These are phyloP conservation scores for Chymomyza procnemis DNA, from an alignment of 2,888 invertebrate genomes.

Conservation along the genomic window DNA sequence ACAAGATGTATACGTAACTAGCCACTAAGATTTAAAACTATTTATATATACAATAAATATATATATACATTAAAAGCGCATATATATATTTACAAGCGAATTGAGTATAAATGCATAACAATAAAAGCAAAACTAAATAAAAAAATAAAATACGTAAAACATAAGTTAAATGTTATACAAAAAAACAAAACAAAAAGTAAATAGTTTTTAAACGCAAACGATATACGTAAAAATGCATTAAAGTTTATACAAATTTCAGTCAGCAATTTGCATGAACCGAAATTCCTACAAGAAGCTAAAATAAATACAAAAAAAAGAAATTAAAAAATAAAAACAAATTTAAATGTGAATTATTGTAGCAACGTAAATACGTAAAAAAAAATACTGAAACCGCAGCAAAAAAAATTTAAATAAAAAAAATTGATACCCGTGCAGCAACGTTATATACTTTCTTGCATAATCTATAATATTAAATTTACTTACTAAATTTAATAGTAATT, in stretches of 20 bases:
- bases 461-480: slow-evolving; percentile 52
- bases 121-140: slow-evolving; percentile 32
- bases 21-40: slow-evolving; percentile 62
- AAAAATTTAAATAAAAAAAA: too few relatives aligned
- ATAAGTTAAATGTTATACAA: slow-evolving; percentile 69
- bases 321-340: slow-evolving; percentile 35
- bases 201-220: slow-evolving; percentile 55
- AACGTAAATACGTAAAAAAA: slow-evolving; percentile 74
- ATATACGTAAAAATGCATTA: slow-evolving; percentile 37
- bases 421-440: slow-evolving; percentile 44
- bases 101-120: slow-evolving; percentile 57
- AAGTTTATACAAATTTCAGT: slow-evolving; percentile 26
- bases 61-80: slow-evolving; percentile 36
- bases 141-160: slow-evolving; percentile 44
- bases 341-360: slow-evolving; percentile 74
- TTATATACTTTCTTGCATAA: slow-evolving; percentile 54
- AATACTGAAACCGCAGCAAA: too few relatives aligned
- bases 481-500: slow-evolving; percentile 53
- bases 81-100: slow-evolving; percentile 41
- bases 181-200: too few relatives aligned
- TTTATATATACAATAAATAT: slow-evolving; percentile 27
- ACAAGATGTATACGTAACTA: slow-evolving; percentile 79
- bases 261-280: slow-evolving; percentile 14
- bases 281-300: slow-evolving; percentile 18
- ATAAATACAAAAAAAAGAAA: too few relatives aligned